Percentiles rank a stretch among this genome's conserved stretches.
Conservation (phyloP, 2,797 vertebrate species). For the Phrynocephalus vlangalii region DNA sequence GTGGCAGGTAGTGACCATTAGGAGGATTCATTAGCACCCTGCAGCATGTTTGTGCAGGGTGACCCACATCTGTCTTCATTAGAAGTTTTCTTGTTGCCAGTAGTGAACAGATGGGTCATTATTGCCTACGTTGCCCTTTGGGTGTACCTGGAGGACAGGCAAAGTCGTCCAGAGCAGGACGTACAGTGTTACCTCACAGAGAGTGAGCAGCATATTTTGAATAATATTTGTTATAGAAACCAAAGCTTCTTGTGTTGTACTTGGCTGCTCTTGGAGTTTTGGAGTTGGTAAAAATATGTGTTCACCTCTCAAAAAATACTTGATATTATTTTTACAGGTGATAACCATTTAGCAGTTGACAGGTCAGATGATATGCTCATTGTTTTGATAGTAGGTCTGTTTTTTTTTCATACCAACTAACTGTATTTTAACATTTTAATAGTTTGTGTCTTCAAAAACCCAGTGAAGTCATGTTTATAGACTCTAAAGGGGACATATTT, state of each 20-base stretch:
- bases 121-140: constrained; percentile 82
- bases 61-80: constrained; percentile 97
- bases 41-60: constrained; percentile 82
- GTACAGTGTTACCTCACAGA: constrained; percentile 60
- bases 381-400: constrained; percentile 25
- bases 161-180: constrained; percentile 74
- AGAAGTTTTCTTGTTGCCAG: constrained; percentile 87
- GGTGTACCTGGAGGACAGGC: constrained; percentile 89
- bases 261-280: constrained; percentile 41
- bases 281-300: constrained; percentile 32
- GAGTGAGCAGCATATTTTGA: constrained; percentile 42
- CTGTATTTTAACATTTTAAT: neutral
- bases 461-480: neutral
- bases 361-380: neutral
- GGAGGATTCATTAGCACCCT: constrained; percentile 91
- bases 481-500: neutral
- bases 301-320: constrained; percentile 19
- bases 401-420: neutral
- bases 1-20: constrained; percentile 84
- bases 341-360: neutral
- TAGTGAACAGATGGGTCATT: constrained; percentile 95
- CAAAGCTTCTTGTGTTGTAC: constrained; percentile 3
- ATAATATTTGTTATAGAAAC: constrained; percentile 38
- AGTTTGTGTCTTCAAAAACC: neutral
- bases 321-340: constrained; percentile 10